Percentiles rank a stretch among this genome's conserved stretches.
Conservation (phyloP, 1,140 invertebrate genomes). For the Tenebrio molitor region DNA sequence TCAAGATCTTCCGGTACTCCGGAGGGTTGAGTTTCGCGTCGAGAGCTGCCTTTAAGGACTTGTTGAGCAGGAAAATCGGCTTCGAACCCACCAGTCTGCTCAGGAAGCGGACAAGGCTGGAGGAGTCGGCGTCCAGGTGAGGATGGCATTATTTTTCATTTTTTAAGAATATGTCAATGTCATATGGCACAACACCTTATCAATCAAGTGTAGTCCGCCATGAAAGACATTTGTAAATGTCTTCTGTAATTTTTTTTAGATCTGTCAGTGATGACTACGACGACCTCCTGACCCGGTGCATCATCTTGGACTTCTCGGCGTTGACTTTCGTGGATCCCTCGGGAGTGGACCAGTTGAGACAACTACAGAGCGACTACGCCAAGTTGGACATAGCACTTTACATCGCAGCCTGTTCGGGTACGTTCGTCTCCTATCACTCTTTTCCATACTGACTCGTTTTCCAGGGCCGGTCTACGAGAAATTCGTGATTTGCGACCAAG, state of each 20-base stretch:
- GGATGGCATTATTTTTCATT: neutral
- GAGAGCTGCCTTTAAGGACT: conserved; percentile 74
- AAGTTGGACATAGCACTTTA: conserved; percentile 71
- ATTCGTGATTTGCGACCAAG: conserved; percentile 73
- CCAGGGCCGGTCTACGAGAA: conserved; percentile 75
- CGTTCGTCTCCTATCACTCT: conserved; percentile 47
- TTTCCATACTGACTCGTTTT: conserved; percentile 49
- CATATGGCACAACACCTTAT: too few relatives aligned
- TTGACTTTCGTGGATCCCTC: conserved; percentile 79
- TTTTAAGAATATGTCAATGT: neutral
- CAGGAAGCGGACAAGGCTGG: conserved; percentile 65
- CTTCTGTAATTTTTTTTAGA: too few relatives aligned
- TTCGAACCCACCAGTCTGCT: conserved; percentile 63
- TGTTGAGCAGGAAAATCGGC: conserved; percentile 72
- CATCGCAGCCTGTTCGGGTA: conserved; percentile 75
- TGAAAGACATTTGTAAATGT: too few relatives aligned
- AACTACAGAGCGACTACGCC: conserved; percentile 71
- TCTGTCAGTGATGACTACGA: neutral
- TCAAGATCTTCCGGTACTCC: conserved; percentile 84
- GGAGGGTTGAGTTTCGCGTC: conserved; percentile 85
- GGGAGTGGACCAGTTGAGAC: conserved; percentile 72
- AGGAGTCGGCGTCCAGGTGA: conserved; percentile 61
- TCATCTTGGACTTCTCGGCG: conserved; percentile 78
- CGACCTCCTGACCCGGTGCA: conserved; percentile 6
- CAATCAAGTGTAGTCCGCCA: too few relatives aligned